Conservation (phyloP, 2,888 invertebrate species). For the Itoplectis maculator region DNA sequence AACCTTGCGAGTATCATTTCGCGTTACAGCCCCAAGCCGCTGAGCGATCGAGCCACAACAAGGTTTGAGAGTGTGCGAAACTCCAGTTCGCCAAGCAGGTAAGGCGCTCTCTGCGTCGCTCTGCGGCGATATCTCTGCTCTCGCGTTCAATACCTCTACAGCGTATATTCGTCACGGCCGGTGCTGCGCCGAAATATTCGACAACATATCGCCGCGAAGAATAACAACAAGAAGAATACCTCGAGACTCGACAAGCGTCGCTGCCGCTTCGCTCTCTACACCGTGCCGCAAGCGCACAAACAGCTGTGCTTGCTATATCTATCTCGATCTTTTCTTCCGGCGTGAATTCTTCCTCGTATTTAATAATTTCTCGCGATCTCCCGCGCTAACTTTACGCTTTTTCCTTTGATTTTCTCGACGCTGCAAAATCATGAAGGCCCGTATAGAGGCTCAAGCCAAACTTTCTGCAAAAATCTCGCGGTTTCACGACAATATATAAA, state of each 20-base stretch:
- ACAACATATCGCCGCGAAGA: constrained; percentile 1
- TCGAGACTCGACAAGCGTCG: neutral
- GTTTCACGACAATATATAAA: neutral
- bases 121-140: constrained; percentile 1
- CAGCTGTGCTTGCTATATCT: neutral
- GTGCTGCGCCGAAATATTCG: constrained; percentile 6
- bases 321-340: constrained; percentile 8
- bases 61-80: neutral
- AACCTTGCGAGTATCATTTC: neutral
- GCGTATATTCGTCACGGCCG: constrained; percentile 3
- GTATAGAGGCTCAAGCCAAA: constrained; percentile 11
- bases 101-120: constrained; percentile 1
- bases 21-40: neutral
- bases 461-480: neutral
- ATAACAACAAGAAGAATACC: neutral
- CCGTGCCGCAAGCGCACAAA: constrained; percentile 3
- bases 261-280: constrained; percentile 6
- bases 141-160: constrained; percentile 6
- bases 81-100: constrained; percentile 3
- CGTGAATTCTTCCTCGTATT: constrained; percentile 12
- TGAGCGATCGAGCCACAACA: too few species aligned
- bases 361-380: neutral
- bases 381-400: constrained; percentile 3
- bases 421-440: constrained; percentile 12
- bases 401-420: constrained; percentile 6